These are phyloP conservation scores for Sebastes flavidus DNA, from an alignment of 2,797 vertebrate genomes.

Conservation along the genomic window DNA sequence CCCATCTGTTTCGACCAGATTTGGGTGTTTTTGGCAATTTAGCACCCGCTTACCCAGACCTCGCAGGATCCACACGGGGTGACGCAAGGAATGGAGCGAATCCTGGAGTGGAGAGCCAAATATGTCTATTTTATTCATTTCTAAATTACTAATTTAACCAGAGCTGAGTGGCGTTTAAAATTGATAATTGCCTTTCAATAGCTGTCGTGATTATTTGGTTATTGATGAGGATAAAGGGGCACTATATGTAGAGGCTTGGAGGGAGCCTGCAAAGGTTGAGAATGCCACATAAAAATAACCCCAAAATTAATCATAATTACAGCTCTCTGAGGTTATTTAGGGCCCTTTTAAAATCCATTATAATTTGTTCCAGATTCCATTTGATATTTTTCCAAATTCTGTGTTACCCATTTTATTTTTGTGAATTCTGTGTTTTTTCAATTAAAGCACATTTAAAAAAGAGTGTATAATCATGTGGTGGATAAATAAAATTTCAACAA, in stretches of 20 bases:
- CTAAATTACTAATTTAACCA: slow-evolving; percentile 69
- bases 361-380: too few relatives aligned
- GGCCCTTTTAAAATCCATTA: too few relatives aligned
- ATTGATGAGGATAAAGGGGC: slow-evolving; percentile 15
- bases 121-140: slow-evolving; percentile 64
- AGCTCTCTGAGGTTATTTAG: too few relatives aligned
- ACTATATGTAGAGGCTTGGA: too few relatives aligned
- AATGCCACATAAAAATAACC: slow-evolving; percentile 43
- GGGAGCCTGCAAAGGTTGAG: slow-evolving; percentile 2
- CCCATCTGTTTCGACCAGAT: slow-evolving; percentile 67
- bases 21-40: slow-evolving; percentile 60
- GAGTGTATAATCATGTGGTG: too few relatives aligned
- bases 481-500: too few relatives aligned
- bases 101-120: not conserved
- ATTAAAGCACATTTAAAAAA: not conserved
- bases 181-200: slow-evolving; percentile 51
- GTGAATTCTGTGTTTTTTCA: not conserved
- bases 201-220: slow-evolving; percentile 49
- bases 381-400: not conserved
- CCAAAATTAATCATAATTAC: too few relatives aligned
- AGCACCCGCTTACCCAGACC: slow-evolving; percentile 44
- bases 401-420: not conserved
- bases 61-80: slow-evolving; percentile 8
- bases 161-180: slow-evolving; percentile 41
- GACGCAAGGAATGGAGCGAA: not conserved